Evolutionary conservation across 2,113 vertebrate species (phyloP), one percentile per base, ranked within the genome.

Genomic region (Choloepus hoffmanni): DNA sequence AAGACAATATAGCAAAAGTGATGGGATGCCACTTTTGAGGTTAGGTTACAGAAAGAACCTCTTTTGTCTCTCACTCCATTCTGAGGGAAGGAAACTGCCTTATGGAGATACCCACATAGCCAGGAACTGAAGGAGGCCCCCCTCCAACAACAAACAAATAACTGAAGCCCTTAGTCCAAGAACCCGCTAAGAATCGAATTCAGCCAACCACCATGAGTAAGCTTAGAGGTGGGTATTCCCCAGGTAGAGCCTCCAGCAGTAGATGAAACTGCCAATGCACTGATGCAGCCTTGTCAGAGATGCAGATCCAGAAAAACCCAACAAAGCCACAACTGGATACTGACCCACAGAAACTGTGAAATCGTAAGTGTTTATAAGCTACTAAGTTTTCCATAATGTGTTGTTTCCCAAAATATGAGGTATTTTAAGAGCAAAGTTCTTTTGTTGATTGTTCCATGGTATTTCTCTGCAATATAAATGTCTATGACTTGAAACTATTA

Each of bases 341-440:
- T 6, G 18, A 55, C n/a, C 43, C 53, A 90, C 4, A 26, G 53
- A 79, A 91, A 43, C n/a, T 5, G 11, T 45, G 24, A 53, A 73
- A 86, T 36, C 19, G 21, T 48, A 55, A 72, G 53, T 73, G 23
- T n/a, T n/a, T 63, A 30, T 53, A 26, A 82, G 9, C 55, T 58
- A 58, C 65, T 70, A 19, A 77, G 21, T 50, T 62, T 63, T 90
- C n/a, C 55, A 48, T n/a, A 78, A 45, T n/a, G n/a, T 45, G 23
- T 63, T 79, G 21, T 79, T 15, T 81, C 45, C 21, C 11, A 8
- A 55, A 72, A 77, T 12, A 36, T 79, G 70, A 65, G 48, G 50
- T 48, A 94, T 48, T 77, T 89, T 40, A 78, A 90, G 73, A 40
- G 24, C 53, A 10, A 90, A 72, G 73, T 73, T 62, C 12, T 8